Evolutionary conservation across 2,888 invertebrate species (phyloP).

Genomic region (Monopis laevigella): DNA sequence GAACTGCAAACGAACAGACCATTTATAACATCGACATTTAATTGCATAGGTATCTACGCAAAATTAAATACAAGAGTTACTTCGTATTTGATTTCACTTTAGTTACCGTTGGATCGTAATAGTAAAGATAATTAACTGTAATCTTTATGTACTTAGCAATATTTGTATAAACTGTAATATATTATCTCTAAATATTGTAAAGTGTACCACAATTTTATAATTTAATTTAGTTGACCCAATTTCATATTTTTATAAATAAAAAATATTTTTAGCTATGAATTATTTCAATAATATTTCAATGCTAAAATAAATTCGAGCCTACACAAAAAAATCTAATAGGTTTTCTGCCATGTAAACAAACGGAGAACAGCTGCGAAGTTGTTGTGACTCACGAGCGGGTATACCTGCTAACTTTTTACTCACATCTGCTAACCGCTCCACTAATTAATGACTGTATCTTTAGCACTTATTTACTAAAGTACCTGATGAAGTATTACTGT

Average conservation of each 20-base stretch:
- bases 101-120: no score
- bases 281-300: background rate
- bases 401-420: slow-evolving; percentile 14
- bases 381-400: background rate
- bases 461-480: slow-evolving; percentile 8
- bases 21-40: slow-evolving; percentile 3
- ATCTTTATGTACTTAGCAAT: no score
- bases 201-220: no score
- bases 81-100: no score
- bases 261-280: no score
- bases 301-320: slow-evolving; percentile 2
- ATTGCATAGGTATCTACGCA: slow-evolving; percentile 3
- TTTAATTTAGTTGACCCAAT: no score
- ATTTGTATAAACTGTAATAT: no score
- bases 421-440: slow-evolving; percentile 27
- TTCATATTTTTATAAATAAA: no score
- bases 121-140: no score
- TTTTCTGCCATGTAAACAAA: slow-evolving; percentile 9
- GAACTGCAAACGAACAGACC: slow-evolving; percentile 28
- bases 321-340: slow-evolving; percentile 10
- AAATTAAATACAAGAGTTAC: no score
- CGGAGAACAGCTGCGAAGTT: slow-evolving; percentile 1
- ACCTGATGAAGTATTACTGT: slow-evolving; percentile 4
- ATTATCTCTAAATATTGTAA: no score
- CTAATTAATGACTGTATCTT: slow-evolving; percentile 24